These are phyloP conservation scores for Lamellibrachia luymesi DNA, from an alignment of 1,140 invertebrate species.

Conservation along the genomic window DNA sequence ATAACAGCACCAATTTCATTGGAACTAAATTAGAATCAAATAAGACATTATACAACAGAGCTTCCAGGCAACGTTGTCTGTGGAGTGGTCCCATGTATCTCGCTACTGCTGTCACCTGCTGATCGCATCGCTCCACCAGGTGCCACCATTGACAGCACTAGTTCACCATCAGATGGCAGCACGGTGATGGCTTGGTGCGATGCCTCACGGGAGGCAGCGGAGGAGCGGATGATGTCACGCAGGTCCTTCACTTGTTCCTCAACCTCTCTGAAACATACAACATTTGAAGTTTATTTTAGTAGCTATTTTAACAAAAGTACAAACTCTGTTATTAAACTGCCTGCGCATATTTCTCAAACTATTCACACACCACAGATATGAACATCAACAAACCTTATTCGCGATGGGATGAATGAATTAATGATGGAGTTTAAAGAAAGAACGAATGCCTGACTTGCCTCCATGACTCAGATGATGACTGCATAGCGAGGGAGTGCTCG, in stretches of 20 bases:
- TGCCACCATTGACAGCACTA: neutral
- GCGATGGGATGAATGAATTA: too few relatives aligned
- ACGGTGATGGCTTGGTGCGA: neutral
- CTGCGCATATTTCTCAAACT: too few relatives aligned
- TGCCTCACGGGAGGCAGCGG: slow-evolving; percentile 19
- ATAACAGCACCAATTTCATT: neutral
- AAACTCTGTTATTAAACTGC: neutral
- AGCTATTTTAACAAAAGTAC: neutral
- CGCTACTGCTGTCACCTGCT: neutral
- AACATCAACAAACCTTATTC: too few relatives aligned
- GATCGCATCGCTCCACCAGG: neutral
- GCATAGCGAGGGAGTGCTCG: slow-evolving; percentile 23
- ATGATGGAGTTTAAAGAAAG: neutral
- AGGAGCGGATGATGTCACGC: slow-evolving; percentile 21
- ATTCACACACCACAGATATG: neutral
- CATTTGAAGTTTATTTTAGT: neutral
- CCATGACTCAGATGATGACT: slow-evolving; percentile 26
- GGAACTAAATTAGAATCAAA: neutral
- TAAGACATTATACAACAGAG: neutral
- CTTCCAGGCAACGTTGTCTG: neutral
- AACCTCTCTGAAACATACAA: slow-evolving; percentile 18
- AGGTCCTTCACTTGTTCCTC: slow-evolving; percentile 27
- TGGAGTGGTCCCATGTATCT: neutral
- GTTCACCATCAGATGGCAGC: neutral
- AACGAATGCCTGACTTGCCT: slow-evolving; percentile 19